Evolutionary conservation across 2,888 invertebrate genomes (phyloP).

Genomic region (Dorcus hopei): DNA sequence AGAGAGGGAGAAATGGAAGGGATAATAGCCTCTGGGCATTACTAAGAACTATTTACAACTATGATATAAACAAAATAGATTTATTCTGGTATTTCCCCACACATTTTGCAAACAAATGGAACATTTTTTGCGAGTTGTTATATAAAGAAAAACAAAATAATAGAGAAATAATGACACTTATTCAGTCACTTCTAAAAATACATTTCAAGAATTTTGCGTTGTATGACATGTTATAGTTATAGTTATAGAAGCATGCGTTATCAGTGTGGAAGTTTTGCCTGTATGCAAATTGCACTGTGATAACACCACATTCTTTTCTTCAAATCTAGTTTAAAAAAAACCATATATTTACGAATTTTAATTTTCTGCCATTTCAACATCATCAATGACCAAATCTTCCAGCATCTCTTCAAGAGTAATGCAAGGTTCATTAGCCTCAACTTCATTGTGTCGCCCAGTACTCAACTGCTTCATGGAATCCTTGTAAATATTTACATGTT

Average conservation of each 20-base stretch:
- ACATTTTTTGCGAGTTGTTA: no score
- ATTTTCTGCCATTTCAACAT: slow-evolving; percentile 70
- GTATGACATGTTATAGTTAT: neutral
- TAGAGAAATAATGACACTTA: no score
- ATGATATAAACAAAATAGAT: neutral
- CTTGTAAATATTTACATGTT: slow-evolving; percentile 91
- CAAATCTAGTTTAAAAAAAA: neutral
- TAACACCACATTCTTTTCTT: neutral
- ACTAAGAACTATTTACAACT: neutral
- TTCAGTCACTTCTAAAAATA: neutral
- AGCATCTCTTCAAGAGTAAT: slow-evolving; percentile 92
- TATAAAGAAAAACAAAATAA: no score
- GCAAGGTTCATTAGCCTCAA: slow-evolving; percentile 66
- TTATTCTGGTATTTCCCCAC: no score
- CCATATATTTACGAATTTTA: neutral
- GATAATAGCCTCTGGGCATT: neutral
- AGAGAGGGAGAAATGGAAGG: no score
- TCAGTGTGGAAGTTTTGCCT: no score
- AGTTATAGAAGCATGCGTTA: neutral
- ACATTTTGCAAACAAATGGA: no score
- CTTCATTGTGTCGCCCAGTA: slow-evolving; percentile 57
- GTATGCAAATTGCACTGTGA: neutral
- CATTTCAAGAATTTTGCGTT: neutral
- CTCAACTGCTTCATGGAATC: slow-evolving; percentile 55
- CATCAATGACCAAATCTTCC: slow-evolving; percentile 80